Evolutionary conservation across 2,113 vertebrate genomes (phyloP), one percentile per base, ranked within the genome.

Genomic region (Sylvilagus bachmani): DNA sequence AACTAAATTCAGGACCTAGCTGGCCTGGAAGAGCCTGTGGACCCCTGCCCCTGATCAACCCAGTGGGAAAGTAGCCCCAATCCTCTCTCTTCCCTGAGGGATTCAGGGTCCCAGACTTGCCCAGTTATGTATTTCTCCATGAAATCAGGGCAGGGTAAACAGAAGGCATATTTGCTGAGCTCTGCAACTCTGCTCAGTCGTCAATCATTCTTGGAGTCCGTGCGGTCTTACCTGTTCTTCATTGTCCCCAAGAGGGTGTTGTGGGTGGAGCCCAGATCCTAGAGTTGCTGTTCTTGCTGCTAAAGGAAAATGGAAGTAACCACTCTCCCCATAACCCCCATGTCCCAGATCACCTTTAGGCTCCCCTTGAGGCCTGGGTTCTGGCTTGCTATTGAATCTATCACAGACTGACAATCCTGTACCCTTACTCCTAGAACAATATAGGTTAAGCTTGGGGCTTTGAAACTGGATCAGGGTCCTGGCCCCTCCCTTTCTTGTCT

Each of bases 181-280:
- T 91, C 29, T 70, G 33, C 8, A 53, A 51, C 49, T 70, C 33
- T n/a, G 55, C 61, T 61, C 8, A 31, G 13, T 87, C 62, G 75
- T 51, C 91, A 58, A 4, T 61, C 33, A 27, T 83, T 95, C 19
- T 31, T 61, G 44, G 73, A 31, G n/a, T 67, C 81, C 16, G 3
- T 74, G 61, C 73, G 67, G 22, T 85, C 25, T 36, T 96, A 96
- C 95, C 95, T 96, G 77, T 90, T 94, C 90, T 24, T 95, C 77
- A 81, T 90, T 71, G 64, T 85, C 17, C 74, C 17, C 38, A 44
- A 74, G 29, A 67, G 24, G 53, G 66, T 77, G 75, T 58, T 89
- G 88, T 92, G 62, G 90, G 22, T 77, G 44, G 64, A 74, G 55
- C 3, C 70, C 78, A 86, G 62, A 10, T 33, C 62, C 87, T 85